phyloP scores from a whole-genome alignment of 1,140 invertebrate genomes.

The Metopolophium dirhodum region DNA sequence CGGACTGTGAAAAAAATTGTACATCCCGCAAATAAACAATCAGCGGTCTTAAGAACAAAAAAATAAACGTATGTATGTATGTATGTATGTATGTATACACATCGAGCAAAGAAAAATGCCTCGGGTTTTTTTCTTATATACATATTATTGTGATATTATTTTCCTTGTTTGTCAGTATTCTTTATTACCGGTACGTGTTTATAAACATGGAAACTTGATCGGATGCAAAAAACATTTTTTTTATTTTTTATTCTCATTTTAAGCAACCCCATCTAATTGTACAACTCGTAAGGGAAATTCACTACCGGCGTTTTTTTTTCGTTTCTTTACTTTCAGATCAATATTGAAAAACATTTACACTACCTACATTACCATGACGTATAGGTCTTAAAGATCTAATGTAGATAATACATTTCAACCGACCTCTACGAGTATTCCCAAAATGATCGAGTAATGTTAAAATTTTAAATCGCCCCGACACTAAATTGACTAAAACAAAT shows the following conservation, averaged over 20 bases:
- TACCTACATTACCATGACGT: not conserved
- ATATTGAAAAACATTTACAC: conserved; percentile 23
- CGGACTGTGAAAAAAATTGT: conserved; percentile 48
- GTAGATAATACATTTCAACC: not conserved
- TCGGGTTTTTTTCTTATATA: conserved; percentile 33
- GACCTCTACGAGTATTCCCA: not conserved
- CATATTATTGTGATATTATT: conserved; percentile 26
- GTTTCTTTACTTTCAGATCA: not conserved
- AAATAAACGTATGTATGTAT: not conserved
- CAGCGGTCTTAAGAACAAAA: conserved; percentile 31
- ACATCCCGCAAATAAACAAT: conserved; percentile 57
- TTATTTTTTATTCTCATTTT: conserved; percentile 28
- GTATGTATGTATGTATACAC: not conserved
- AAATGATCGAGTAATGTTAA: not conserved
- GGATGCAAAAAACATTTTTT: conserved; percentile 8
- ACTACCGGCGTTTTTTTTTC: not conserved
- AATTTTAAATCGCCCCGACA: not conserved
- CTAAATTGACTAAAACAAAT: not conserved
- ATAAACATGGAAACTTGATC: conserved; percentile 55
- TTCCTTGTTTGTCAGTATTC: conserved; percentile 43
- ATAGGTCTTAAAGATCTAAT: not conserved
- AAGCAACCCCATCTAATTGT: conserved; percentile 44
- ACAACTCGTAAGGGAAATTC: not conserved
- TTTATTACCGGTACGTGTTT: conserved; percentile 50
- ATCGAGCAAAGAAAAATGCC: conserved; percentile 35